These are phyloP conservation scores for Sisyra nigra DNA, from an alignment of 2,888 invertebrate species.

Conservation along the genomic window DNA sequence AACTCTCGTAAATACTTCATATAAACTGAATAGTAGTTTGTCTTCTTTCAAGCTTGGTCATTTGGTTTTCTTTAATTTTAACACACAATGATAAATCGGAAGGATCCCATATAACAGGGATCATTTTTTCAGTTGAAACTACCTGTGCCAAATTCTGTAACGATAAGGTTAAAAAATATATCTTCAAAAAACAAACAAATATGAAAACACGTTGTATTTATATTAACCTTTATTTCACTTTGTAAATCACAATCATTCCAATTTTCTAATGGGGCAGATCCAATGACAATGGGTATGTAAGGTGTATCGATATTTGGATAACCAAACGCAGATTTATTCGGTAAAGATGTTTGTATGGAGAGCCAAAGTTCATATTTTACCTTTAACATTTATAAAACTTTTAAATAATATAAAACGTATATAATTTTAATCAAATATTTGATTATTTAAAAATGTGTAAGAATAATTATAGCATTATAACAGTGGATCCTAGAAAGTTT, in stretches of 20 bases:
- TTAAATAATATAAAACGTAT: neutral
- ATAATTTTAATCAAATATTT: no score
- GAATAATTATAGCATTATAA: no score
- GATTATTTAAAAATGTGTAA: no score
- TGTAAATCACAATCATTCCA: conserved; percentile 13
- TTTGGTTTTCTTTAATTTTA: no score
- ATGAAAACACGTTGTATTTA: conserved; percentile 15
- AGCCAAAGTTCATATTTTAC: conserved; percentile 18
- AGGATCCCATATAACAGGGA: no score
- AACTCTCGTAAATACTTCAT: no score
- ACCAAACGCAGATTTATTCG: conserved; percentile 15
- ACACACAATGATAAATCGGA: no score
- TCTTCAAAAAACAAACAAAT: conserved; percentile 11
- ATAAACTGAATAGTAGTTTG: no score
- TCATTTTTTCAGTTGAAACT: no score
- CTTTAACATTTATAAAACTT: conserved; percentile 14
- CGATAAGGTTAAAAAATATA: conserved; percentile 5
- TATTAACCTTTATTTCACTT: conserved; percentile 13
- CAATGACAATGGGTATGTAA: conserved; percentile 18
- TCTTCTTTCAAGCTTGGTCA: no score
- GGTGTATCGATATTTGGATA: conserved; percentile 18
- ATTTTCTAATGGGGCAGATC: conserved; percentile 15
- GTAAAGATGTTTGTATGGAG: conserved; percentile 16
- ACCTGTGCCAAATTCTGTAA: no score
- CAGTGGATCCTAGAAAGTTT: no score